Evolutionary conservation across 1,140 invertebrate species (phyloP).

Genomic region (Zophobas atratus): DNA sequence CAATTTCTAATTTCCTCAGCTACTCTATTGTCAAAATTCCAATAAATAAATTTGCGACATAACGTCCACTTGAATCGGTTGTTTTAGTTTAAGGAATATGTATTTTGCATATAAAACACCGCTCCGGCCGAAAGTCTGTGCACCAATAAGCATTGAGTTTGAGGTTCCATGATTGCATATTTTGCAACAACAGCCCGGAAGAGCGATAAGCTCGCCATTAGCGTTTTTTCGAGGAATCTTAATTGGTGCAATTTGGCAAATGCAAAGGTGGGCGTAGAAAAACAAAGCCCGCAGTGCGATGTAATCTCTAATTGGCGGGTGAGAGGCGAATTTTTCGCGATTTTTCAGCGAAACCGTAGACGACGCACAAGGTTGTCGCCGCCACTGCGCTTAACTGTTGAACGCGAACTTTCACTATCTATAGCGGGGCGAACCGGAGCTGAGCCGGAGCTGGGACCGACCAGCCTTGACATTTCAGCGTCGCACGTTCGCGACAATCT

Average conservation of each 20-base stretch:
- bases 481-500: conserved; percentile 48
- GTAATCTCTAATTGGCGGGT: conserved; percentile 5
- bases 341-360: not conserved
- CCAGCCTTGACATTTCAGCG: conserved; percentile 48
- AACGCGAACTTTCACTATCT: conserved; percentile 46
- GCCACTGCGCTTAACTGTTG: conserved; percentile 33
- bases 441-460: conserved; percentile 45
- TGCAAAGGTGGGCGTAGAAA: not conserved
- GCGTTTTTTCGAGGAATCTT: not conserved
- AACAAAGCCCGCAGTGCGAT: not conserved
- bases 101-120: no score
- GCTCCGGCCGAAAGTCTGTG: no score
- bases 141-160: no score
- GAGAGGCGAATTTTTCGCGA: conserved; percentile 8
- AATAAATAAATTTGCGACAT: no score
- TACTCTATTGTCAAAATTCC: no score
- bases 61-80: no score
- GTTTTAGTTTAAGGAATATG: no score
- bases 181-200: not conserved
- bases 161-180: no score
- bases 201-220: not conserved
- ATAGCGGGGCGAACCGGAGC: conserved; percentile 47
- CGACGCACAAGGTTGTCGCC: conserved; percentile 25
- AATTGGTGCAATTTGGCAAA: not conserved
- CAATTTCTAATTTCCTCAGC: no score